Conservation (phyloP, 2,888 invertebrate species). For the Sisyra nigra region DNA sequence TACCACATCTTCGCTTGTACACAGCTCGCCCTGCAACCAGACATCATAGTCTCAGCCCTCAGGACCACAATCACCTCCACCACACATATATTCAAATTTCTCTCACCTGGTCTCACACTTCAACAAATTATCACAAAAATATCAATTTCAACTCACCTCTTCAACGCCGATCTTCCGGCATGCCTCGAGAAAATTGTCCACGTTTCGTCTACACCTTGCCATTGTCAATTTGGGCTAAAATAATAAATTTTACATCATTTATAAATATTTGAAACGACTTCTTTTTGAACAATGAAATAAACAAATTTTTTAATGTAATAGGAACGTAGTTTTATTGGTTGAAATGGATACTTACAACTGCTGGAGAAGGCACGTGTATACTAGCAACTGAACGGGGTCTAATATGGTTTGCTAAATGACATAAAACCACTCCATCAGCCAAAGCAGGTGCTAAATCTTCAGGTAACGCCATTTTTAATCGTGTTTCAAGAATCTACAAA, state of each 20-base stretch:
- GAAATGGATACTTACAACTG: slow-evolving; percentile 48
- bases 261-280: slow-evolving; percentile 3
- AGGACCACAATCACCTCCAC: not conserved
- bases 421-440: slow-evolving; percentile 84
- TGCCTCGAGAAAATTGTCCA: slow-evolving; percentile 90
- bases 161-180: slow-evolving; percentile 87
- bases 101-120: no score
- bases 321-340: not conserved
- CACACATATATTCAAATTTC: not conserved
- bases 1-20: slow-evolving; percentile 37
- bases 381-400: slow-evolving; percentile 80
- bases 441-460: slow-evolving; percentile 71
- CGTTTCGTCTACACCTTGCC: slow-evolving; percentile 86
- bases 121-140: not conserved
- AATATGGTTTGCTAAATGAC: slow-evolving; percentile 88
- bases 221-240: slow-evolving; percentile 86
- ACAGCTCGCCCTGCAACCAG: slow-evolving; percentile 40
- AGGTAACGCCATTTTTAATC: slow-evolving; percentile 80
- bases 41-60: slow-evolving; percentile 27
- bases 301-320: not conserved
- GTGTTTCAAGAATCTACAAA: slow-evolving; percentile 69
- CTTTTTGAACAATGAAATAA: not conserved
- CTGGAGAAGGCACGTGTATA: slow-evolving; percentile 87
- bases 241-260: slow-evolving; percentile 11
- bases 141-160: slow-evolving; percentile 50